Evolutionary conservation across 1,140 invertebrate species (phyloP).

Genomic region (Phocides pigmalion): DNA sequence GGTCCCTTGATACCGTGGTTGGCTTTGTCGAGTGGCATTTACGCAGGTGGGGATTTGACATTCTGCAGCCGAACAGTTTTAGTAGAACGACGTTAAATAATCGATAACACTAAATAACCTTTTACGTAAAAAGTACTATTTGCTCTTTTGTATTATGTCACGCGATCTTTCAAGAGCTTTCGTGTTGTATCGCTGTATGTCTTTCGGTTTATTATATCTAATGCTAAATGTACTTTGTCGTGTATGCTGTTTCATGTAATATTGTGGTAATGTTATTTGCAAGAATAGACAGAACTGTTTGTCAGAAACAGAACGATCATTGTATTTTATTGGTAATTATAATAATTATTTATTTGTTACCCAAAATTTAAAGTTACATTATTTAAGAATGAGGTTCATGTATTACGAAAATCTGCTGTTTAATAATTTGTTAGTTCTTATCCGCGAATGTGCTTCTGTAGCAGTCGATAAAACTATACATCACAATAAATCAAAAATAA

Average conservation of each 20-base stretch:
- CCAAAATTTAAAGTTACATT: too few species aligned
- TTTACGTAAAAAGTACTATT: conserved; percentile 62
- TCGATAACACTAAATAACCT: conserved; percentile 71
- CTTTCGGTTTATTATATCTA: conserved; percentile 25
- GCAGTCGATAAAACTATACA: too few species aligned
- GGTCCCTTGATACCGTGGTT: conserved; percentile 37
- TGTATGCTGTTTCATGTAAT: conserved; percentile 1
- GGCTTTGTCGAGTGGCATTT: conserved; percentile 60
- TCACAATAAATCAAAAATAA: too few species aligned
- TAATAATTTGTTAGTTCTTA: too few species aligned
- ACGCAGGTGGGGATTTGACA: conserved; percentile 67
- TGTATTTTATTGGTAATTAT: too few species aligned
- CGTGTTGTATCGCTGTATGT: conserved; percentile 24
- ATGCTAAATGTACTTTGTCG: conserved; percentile 18
- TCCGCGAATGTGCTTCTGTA: too few species aligned
- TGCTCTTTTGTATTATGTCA: conserved; percentile 52
- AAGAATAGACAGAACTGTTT: too few species aligned
- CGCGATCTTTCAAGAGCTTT: conserved; percentile 43
- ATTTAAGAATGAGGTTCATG: too few species aligned
- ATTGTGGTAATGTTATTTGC: neutral
- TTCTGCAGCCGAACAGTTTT: conserved; percentile 56
- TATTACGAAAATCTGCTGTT: too few species aligned
- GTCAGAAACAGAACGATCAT: too few species aligned
- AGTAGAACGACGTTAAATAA: conserved; percentile 54
- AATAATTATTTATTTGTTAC: too few species aligned